Evolutionary conservation across 2,888 invertebrate species (phyloP).

Genomic region (Amblyjoppa fuscipennis): DNA sequence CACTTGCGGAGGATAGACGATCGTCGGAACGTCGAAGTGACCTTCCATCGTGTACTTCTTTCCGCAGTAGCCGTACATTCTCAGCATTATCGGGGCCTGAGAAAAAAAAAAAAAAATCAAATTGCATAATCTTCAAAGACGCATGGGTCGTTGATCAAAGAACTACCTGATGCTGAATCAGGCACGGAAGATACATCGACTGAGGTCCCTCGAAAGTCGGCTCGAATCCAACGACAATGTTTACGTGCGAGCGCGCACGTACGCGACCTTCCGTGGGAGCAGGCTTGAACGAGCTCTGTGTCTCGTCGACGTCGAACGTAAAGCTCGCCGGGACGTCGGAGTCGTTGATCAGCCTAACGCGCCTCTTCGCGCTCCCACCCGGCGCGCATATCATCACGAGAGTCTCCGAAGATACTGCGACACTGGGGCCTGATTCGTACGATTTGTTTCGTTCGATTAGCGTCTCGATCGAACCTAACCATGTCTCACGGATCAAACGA

Average conservation of each 20-base stretch:
- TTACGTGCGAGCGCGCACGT: slow-evolving; percentile 74
- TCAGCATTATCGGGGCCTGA: slow-evolving; percentile 80
- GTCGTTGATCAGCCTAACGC: slow-evolving; percentile 82
- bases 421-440: slow-evolving; percentile 70
- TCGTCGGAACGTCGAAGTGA: slow-evolving; percentile 52
- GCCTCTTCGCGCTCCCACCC: slow-evolving; percentile 65
- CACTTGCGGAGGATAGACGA: slow-evolving; percentile 28
- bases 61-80: slow-evolving; percentile 76
- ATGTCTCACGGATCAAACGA: slow-evolving; percentile 40
- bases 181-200: slow-evolving; percentile 79
- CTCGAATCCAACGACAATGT: slow-evolving; percentile 80
- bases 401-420: slow-evolving; percentile 57
- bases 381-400: slow-evolving; percentile 66
- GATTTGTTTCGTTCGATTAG: background rate
- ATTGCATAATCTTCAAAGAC: background rate
- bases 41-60: slow-evolving; percentile 33
- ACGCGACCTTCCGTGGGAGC: slow-evolving; percentile 79
- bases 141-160: background rate
- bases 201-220: slow-evolving; percentile 79
- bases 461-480: background rate
- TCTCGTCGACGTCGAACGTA: slow-evolving; percentile 80
- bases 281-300: slow-evolving; percentile 80
- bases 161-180: slow-evolving; percentile 83
- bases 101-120: slow-evolving; percentile 45
- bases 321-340: slow-evolving; percentile 79